Evolutionary conservation across 2,888 invertebrate species (phyloP).

Genomic region (Drosophila trichaetosa): DNA sequence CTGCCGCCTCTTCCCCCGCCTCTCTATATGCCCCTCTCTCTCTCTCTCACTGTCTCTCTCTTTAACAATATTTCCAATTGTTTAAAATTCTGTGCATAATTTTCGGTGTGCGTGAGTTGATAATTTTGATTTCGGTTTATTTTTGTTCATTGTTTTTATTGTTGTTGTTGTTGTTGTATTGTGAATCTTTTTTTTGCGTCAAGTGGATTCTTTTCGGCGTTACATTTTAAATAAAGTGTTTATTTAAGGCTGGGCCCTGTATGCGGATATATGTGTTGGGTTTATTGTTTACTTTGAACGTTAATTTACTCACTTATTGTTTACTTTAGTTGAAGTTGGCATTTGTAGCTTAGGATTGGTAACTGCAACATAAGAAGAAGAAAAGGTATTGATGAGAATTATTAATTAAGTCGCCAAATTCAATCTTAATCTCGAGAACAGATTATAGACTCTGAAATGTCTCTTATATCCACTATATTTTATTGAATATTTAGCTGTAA

Average conservation of each 20-base stretch:
- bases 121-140: constrained; percentile 36
- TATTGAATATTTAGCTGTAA: neutral
- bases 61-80: constrained; percentile 64
- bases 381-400: neutral
- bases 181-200: constrained; percentile 43
- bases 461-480: neutral
- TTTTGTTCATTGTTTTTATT: constrained; percentile 24
- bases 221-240: constrained; percentile 77
- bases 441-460: neutral
- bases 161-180: constrained; percentile 17
- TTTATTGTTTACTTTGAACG: constrained; percentile 25
- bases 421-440: neutral
- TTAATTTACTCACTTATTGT: constrained; percentile 56
- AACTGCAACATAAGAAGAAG: constrained; percentile 36
- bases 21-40: neutral
- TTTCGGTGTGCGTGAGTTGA: constrained; percentile 54
- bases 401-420: too few species aligned
- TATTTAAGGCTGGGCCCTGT: constrained; percentile 47
- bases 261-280: constrained; percentile 5
- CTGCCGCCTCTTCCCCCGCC: neutral
- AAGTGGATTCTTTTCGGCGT: constrained; percentile 58
- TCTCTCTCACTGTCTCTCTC: neutral
- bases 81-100: constrained; percentile 67
- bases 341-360: constrained; percentile 22
- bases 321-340: constrained; percentile 52